Conservation (phyloP, 2,888 invertebrate genomes). For the Aphodius granarius region DNA sequence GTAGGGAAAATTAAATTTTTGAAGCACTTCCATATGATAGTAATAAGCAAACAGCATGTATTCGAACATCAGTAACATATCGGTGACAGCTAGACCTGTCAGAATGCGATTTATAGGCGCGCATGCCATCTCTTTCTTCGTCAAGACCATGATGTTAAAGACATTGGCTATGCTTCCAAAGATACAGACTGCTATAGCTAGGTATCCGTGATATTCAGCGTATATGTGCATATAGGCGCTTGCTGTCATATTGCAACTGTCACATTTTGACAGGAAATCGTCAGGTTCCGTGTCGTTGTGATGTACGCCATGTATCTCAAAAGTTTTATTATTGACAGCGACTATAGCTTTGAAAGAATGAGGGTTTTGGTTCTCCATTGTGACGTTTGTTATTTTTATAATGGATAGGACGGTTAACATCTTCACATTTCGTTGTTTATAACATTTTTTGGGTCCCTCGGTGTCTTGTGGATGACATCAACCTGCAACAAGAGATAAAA, state of each 20-base stretch:
- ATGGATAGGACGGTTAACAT: neutral
- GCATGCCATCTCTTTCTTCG: conserved; percentile 76
- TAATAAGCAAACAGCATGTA: conserved; percentile 76
- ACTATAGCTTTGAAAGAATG: neutral
- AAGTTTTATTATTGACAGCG: neutral
- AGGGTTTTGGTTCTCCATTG: neutral
- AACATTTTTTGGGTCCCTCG: neutral
- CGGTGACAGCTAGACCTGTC: conserved; percentile 83
- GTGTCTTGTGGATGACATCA: neutral
- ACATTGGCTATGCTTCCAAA: conserved; percentile 87
- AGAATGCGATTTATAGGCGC: conserved; percentile 87
- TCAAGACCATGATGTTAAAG: conserved; percentile 83
- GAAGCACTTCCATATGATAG: conserved; percentile 66
- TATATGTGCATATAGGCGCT: conserved; percentile 58
- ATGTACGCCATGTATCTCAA: neutral
- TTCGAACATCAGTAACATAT: conserved; percentile 88
- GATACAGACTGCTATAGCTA: conserved; percentile 80
- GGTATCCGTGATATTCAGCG: conserved; percentile 76
- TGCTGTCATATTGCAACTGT: conserved; percentile 28
- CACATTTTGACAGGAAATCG: neutral
- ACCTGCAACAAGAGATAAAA: neutral
- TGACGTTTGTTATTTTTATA: neutral
- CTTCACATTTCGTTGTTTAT: neutral
- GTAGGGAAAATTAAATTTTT: conserved; percentile 68
- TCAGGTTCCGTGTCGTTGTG: neutral